Percentiles rank a stretch among this genome's conserved stretches.
Evolutionary conservation across 2,797 vertebrate genomes (phyloP).

Genomic region (Lutjanus argentimaculatus): DNA sequence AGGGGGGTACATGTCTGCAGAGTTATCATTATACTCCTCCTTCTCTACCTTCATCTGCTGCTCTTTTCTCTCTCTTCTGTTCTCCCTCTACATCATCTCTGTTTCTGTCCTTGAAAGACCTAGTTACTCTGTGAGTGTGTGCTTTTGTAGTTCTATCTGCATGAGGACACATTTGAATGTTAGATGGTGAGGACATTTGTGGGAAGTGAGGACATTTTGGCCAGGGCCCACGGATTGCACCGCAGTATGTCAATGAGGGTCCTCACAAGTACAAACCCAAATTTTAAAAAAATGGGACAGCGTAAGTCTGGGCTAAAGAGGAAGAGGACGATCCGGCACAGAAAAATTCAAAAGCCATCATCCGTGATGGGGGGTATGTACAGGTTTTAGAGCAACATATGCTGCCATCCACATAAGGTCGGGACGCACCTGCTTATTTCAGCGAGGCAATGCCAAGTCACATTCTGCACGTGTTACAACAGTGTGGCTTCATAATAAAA

Average conservation of each 20-base stretch:
- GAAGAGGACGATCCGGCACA: no score
- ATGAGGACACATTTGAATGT: not conserved
- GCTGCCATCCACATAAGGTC: no score
- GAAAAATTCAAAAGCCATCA: no score
- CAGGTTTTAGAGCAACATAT: no score
- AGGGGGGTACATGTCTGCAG: constrained; percentile 11
- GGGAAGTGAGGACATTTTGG: not conserved
- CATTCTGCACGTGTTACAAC: no score
- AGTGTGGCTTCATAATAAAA: no score
- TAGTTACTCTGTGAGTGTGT: not conserved
- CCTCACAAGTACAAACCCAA: not conserved
- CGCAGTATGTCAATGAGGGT: not conserved
- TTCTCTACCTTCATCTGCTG: constrained; percentile 27
- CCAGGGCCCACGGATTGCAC: not conserved
- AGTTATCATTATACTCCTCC: constrained; percentile 21
- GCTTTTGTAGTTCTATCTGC: not conserved
- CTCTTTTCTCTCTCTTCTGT: not conserved
- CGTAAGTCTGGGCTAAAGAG: no score
- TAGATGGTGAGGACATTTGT: not conserved
- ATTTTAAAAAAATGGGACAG: no score
- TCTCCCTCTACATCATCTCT: not conserved
- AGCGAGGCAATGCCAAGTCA: no score
- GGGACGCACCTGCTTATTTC: no score
- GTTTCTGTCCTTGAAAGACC: constrained; percentile 35
- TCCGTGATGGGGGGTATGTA: no score